A percentile compares a stretch with the other conserved stretches of the same genome.
phyloP scores from a whole-genome alignment of 2,113 vertebrate genomes.

The Porphyrio hochstetteri region DNA sequence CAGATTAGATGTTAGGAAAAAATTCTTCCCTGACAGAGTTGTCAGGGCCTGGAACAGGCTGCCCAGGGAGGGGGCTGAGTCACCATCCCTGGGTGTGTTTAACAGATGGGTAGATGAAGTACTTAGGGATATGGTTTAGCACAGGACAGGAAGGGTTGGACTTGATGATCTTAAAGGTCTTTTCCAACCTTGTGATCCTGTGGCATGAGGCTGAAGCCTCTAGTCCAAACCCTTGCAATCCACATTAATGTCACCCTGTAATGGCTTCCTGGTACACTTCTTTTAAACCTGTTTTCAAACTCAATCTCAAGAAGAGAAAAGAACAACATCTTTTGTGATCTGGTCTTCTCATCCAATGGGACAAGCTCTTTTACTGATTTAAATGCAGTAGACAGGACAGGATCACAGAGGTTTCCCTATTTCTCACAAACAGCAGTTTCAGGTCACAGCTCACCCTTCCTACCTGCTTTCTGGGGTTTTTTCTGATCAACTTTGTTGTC shows the following conservation, averaged over 20 bases:
- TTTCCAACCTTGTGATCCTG: no score
- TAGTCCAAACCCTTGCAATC: neutral
- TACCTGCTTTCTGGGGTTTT: neutral
- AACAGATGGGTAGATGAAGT: no score
- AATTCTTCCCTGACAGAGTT: no score
- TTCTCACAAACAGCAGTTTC: neutral
- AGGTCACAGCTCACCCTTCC: neutral
- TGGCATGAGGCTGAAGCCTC: neutral
- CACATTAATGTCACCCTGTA: neutral
- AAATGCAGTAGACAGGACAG: neutral
- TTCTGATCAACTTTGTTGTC: neutral
- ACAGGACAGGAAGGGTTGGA: no score
- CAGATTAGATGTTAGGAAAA: no score
- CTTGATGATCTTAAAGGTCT: no score
- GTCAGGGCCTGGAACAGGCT: no score
- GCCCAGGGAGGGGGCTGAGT: no score
- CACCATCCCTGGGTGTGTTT: no score
- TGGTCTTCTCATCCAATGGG: neutral
- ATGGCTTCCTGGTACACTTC: neutral
- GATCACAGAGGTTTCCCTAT: neutral
- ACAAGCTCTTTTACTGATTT: neutral
- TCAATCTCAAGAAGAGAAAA: neutral
- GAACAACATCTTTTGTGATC: rapidly evolving
- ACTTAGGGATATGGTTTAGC: no score
- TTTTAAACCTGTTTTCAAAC: neutral